Evolutionary conservation across 2,113 vertebrate species (phyloP), one percentile per base, ranked within the genome.

Genomic region (Corythornis madagascariensis): DNA sequence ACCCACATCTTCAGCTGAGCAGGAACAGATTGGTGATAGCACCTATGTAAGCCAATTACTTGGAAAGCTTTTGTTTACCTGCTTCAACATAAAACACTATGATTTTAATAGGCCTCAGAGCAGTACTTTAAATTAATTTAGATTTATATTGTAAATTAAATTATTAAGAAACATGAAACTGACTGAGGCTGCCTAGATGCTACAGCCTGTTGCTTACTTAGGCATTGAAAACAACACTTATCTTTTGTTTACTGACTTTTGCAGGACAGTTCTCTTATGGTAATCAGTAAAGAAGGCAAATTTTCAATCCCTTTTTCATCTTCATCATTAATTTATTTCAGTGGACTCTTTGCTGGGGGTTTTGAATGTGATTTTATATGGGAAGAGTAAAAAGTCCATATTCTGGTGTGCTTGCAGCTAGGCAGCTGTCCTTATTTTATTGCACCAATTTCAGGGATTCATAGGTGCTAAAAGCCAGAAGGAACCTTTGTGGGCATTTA

Each of bases 401-500:
- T 38, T 48, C 48, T 65, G 10, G 40, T 78, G 35, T 66, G 57
- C 72, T 45, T 81, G 61, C n/a, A 91, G 76, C 38, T 85, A 90
- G 47, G 43, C 38, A 88, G 43, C 48, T 82, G 40, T 33, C 59
- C 42, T 83, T 16, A 35, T 61, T 88, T 89, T 83, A 84, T 63
- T 94, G 67, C 88, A 86, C 60, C 28, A 81, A 64, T 31, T 80
- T 91, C 56, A 86, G 52, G 74, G 64, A 86, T 81, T 67, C 83
- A 79, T 65, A 75, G 74, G 74, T 89, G 71, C 86, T 71, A 84
- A 92, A 86, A 81, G 22, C 20, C 29, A 84, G 45, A 90, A 93
- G 73, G 45, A 92, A 53, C 25, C 35, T 38, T 57, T 64, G 70
- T 45, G 84, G 50, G 87, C 25, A 48, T 95, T 93, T 93, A 48